Percentiles rank a stretch among this genome's conserved stretches.
These are phyloP conservation scores for Nudaria mundana DNA, from an alignment of 2,888 invertebrate species.

Conservation along the genomic window DNA sequence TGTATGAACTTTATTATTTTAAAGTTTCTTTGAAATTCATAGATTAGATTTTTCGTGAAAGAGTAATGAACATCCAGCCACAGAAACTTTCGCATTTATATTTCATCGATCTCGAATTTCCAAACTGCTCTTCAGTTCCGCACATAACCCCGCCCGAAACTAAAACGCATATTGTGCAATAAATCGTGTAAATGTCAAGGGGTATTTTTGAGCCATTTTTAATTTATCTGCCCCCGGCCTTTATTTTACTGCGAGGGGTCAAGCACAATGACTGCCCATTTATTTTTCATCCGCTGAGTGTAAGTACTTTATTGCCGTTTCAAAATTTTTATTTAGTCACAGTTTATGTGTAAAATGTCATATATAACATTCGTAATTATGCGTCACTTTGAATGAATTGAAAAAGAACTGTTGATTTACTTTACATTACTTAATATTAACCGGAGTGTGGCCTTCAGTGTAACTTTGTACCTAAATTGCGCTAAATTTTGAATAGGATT, in stretches of 20 bases:
- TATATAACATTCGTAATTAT: neutral
- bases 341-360: slow-evolving; percentile 8
- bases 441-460: no score
- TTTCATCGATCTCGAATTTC: no score
- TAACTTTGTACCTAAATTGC: no score
- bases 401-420: no score
- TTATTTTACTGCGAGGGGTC: slow-evolving; percentile 77
- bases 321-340: slow-evolving; percentile 45
- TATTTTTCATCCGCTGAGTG: slow-evolving; percentile 53
- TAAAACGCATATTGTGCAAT: slow-evolving; percentile 48
- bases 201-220: slow-evolving; percentile 78
- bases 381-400: no score
- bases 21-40: no score
- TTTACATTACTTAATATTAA: no score
- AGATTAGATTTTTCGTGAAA: neutral
- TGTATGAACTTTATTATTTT: no score
- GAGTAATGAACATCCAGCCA: neutral
- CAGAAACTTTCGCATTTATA: no score
- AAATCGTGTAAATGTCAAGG: slow-evolving; percentile 55
- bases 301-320: slow-evolving; percentile 67
- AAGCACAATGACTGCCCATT: slow-evolving; percentile 62
- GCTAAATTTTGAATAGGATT: no score
- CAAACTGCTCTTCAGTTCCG: slow-evolving; percentile 18
- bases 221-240: slow-evolving; percentile 78
- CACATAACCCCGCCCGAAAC: slow-evolving; percentile 34